Base-by-base conservation (phyloP, 1,140 invertebrate species). In the Cylas formicarius region DNA sequence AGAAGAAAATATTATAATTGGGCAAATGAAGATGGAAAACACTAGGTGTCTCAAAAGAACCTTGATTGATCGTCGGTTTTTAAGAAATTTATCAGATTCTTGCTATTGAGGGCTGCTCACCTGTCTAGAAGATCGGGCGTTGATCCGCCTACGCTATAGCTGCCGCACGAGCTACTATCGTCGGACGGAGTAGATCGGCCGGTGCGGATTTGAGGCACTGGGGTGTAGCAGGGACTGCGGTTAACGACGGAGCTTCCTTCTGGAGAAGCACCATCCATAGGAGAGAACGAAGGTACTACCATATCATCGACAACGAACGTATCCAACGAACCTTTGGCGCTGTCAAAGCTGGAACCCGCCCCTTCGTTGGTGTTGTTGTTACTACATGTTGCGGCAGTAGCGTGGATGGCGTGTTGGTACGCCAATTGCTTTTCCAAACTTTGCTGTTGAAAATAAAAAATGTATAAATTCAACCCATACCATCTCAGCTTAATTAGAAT, bases 101-200 rank as follows among this genome's bases (percentile, higher is more conserved):
- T 16, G 18, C 16, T 5, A 7, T 4, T 11, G 8, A 38, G 29
- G 16, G 29, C 4, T 24, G 51, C 55, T 46, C 59, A 61, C 58
- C 57, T 60, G 42, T 60, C 57, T 23, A 62, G 48, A 20, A 65
- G 55, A 61, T 75, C 73, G 21, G 72, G 70, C 4, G 43, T 54
- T 53, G 71, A 73, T 49, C 72, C 75, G 33, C 71, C 70, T 55
- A 78, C 65, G 53, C 75, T 78, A 60, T 78, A 79, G 53, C 78
- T 81, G 34, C 77, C 77, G 46, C 76, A 80, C 31, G 77, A 79
- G 67, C 78, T 81, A 54, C 75, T 78, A 56, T 77, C 78, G 14
- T 75, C 76, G 44, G 71, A 71, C 47, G 65, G 67, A 39, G 65
- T 67, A 9, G 65, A 62, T 56, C 50, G 63, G 53, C 19, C 62